Evolutionary conservation across 2,113 vertebrate species (phyloP).

Genomic region (Phocoena phocoena): DNA sequence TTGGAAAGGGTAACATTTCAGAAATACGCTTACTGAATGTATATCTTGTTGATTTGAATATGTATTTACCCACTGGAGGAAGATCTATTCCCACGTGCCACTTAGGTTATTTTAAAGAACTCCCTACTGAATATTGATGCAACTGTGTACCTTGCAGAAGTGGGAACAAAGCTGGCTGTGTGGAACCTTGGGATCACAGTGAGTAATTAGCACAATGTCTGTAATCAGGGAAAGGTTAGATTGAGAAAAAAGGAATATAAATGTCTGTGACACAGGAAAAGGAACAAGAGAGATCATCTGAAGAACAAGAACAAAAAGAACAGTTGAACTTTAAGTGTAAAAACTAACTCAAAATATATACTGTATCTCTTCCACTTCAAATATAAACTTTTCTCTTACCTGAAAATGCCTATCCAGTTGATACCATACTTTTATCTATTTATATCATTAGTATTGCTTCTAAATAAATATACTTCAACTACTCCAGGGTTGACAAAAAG

Average conservation of each 20-base stretch:
- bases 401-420: neutral
- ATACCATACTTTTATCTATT: neutral
- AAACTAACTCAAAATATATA: neutral
- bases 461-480: neutral
- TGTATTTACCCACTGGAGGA: constrained; percentile 47
- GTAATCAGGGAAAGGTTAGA: constrained; percentile 64
- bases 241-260: constrained; percentile 32
- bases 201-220: constrained; percentile 27
- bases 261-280: neutral
- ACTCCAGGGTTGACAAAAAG: neutral
- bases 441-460: neutral
- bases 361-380: neutral
- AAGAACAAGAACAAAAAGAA: constrained; percentile 38
- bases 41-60: constrained; percentile 57
- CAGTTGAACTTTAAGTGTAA: neutral
- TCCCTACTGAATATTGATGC: constrained; percentile 50
- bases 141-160: constrained; percentile 24
- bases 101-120: constrained; percentile 60
- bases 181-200: constrained; percentile 28
- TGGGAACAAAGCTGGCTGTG: constrained; percentile 59
- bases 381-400: neutral
- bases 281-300: neutral
- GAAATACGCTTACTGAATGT: constrained; percentile 45
- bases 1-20: constrained; percentile 41
- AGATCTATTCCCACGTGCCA: constrained; percentile 61